Conservation (phyloP, 2,888 invertebrate species). For the Calameuta pallipes region DNA sequence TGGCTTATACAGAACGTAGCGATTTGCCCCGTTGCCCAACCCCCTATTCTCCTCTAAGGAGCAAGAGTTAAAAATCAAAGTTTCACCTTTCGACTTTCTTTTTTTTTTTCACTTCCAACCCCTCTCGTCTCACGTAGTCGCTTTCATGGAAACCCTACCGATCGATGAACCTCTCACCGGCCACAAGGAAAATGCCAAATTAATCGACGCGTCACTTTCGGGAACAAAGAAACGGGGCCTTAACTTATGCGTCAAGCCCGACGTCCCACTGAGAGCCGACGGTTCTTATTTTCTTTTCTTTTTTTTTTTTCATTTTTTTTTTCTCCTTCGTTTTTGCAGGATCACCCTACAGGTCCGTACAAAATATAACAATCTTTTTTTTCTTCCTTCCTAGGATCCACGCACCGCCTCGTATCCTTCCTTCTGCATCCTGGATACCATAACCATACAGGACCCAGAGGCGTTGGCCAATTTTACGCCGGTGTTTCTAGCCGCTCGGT, state of each 20-base stretch:
- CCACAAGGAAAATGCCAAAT: slow-evolving; percentile 8
- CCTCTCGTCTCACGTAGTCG: neutral
- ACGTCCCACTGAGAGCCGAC: slow-evolving; percentile 41
- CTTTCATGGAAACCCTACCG: neutral
- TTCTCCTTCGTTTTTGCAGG: slow-evolving; percentile 38
- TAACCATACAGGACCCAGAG: slow-evolving; percentile 4
- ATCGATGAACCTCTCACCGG: slow-evolving; percentile 6
- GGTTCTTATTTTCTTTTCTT: slow-evolving; percentile 27
- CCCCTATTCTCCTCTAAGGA: neutral
- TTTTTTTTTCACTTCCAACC: neutral
- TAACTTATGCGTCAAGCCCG: slow-evolving; percentile 34
- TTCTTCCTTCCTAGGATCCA: no score
- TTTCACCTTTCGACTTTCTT: slow-evolving; percentile 5
- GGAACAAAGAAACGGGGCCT: slow-evolving; percentile 26
- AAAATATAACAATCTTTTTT: no score
- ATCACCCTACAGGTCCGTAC: slow-evolving; percentile 36
- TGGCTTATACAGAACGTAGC: neutral
- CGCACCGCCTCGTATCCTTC: neutral
- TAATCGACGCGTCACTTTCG: slow-evolving; percentile 30
- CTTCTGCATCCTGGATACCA: neutral
- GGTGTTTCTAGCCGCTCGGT: slow-evolving; percentile 42
- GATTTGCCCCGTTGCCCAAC: neutral
- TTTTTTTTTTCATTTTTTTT: slow-evolving; percentile 28
- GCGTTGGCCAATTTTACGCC: slow-evolving; percentile 57
- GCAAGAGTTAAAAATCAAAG: no score